Base-by-base conservation (phyloP, 64 coral and sea anemone genomes). In the Stichodactyla mertensii region DNA sequence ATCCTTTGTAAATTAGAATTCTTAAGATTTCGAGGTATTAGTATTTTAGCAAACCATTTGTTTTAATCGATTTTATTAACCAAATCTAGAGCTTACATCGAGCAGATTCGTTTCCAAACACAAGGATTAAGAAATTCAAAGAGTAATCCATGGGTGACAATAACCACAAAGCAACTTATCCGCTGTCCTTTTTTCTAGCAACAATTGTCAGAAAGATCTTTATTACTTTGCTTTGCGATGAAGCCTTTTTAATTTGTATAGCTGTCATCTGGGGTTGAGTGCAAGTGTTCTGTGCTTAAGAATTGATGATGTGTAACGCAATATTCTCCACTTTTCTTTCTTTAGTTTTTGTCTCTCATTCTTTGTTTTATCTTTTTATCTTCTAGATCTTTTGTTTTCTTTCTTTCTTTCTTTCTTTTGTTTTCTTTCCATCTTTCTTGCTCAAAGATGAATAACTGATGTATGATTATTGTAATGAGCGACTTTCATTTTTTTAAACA, bases 1-100 rank as follows among this genome's bases (percentile, higher is more conserved):
- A 99, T 98, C 95, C 89, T 98, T 94, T 87, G 77, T 55, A 31
- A 74, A 11, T 26, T 12, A 31, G 27, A 8, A 22, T 23, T 22
- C 23, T 13, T 58, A 58, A 58, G 56, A 7, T 28, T 74, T 66
- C 7, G 23, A 19, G 61, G 61, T 0, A 20, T 64, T 64, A 6
- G 16, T 64, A 6, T 19, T 6, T 64, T 16, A n/a, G 62, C 20
- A n/a, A 66, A 66, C 19, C 14, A 61, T 61, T 66, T 19, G 69
- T 26, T 74, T 74, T 74, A 74, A 11, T 74, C 36, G 10, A 74
- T 31, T 74, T 74, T 74, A 74, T 74, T 74, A 31, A 74, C 4
- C 62, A 66, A 66, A 66, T 66, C 69, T 74, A 26, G 24, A 9
- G 69, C 27, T 74, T 74, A 23, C 69, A 13, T 31, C 22, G 24